Base-by-base conservation (phyloP, 2,797 vertebrate species). In the Notamacropus eugenii region DNA sequence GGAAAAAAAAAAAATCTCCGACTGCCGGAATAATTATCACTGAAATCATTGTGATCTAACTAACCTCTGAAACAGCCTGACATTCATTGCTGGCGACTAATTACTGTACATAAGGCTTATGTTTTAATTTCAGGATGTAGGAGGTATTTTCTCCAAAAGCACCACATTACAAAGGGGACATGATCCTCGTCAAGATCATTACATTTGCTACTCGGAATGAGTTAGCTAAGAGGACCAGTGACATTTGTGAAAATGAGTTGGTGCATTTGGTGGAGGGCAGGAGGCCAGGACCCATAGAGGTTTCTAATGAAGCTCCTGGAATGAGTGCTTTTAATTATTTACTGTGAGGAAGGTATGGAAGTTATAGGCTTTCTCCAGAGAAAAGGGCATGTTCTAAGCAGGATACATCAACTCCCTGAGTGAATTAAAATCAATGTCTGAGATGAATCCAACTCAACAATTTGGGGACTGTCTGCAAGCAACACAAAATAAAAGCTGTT, bases 101-200 rank as follows among this genome's bases (percentile, higher is more conserved):
- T 98, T 98, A 98, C 98, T 98, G 98, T 98, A 98, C 94, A 98
- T 96, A 96, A 91, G 58, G 92, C n/a, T 19, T 40, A 82, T 28
- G 0, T 92, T 98, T 97, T 98, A 98, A 98, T 98, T 98, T 97
- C 96, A 98, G 92, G n/a, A 95, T 98, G 97, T 98, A 97, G 98
- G 98, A 98, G 96, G 95, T 94, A 96, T 94, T 98, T 98, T 98
- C 97, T 97, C 59, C 96, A 98, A 97, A 97, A 58, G 87, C 54
- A 98, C 93, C 96, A 87, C 97, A 94, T 97, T 97, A 98, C 93
- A 98, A 98, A 50, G 93, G n/a, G 95, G 97, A 98, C 96, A 97
- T 94, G 96, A 92, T 98, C 98, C 96, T 96, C 90, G 34, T 97
- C 91, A 98, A 82, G 94, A 98, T 98, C 98, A 98, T 98, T 99